These are phyloP conservation scores for Lampris megalopsis DNA, from an alignment of 2,113 vertebrate species.

Conservation along the genomic window DNA sequence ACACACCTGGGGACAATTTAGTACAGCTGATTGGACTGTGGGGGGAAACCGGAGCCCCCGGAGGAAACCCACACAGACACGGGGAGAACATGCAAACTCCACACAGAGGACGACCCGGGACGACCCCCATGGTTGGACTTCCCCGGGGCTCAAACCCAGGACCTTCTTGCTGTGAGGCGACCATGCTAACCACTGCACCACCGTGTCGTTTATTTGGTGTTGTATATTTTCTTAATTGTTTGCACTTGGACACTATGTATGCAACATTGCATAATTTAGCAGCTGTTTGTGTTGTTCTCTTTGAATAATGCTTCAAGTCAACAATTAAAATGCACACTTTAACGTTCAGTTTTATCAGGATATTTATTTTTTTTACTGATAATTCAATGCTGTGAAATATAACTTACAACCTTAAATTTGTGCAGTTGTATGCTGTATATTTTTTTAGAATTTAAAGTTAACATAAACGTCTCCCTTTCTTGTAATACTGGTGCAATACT, in stretches of 20 bases:
- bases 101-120: too few species aligned
- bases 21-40: too few species aligned
- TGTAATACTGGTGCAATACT: not conserved
- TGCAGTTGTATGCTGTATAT: constrained; percentile 5
- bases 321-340: constrained; percentile 6
- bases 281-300: not conserved
- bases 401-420: constrained; percentile 3
- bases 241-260: too few species aligned
- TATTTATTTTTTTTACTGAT: not conserved
- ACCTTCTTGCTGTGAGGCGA: too few species aligned
- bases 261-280: constrained; percentile 2
- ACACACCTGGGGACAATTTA: too few species aligned
- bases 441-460: not conserved
- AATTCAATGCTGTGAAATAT: constrained; percentile 18
- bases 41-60: too few species aligned
- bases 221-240: not conserved
- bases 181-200: too few species aligned
- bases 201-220: too few species aligned
- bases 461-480: not conserved
- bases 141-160: too few species aligned
- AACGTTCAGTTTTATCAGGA: not conserved
- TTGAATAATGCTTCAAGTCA: constrained; percentile 3
- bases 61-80: too few species aligned
- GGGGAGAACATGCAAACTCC: too few species aligned
- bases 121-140: too few species aligned